A percentile compares a stretch with the other conserved stretches of the same genome.
Conservation (phyloP, 1,140 invertebrate genomes). For the Metopolophium dirhodum region DNA sequence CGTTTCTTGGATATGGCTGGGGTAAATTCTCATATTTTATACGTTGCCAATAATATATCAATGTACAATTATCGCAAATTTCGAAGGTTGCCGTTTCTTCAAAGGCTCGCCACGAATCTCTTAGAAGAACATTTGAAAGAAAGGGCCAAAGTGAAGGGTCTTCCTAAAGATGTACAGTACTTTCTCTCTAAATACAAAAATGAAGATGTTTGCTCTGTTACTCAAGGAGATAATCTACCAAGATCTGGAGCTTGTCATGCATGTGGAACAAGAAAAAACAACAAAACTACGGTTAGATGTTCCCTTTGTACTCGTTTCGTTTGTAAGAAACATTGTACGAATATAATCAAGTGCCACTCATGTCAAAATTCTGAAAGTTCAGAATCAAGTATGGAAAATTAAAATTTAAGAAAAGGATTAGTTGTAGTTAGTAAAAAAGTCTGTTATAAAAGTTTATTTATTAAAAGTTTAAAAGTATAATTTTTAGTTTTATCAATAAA, state of each 20-base stretch:
- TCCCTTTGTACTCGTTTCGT: slow-evolving; percentile 6
- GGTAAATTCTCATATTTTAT: slow-evolving; percentile 60
- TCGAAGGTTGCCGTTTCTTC: slow-evolving; percentile 4
- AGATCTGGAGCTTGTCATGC: slow-evolving; percentile 2
- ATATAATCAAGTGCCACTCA: too few relatives aligned
- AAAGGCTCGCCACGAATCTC: background rate
- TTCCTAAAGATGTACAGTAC: background rate
- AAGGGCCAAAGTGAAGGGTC: background rate
- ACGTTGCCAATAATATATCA: slow-evolving; percentile 6
- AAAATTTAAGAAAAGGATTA: slow-evolving; percentile 4
- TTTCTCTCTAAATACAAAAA: too few relatives aligned
- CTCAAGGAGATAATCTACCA: background rate
- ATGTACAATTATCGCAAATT: background rate
- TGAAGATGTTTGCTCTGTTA: slow-evolving; percentile 13
- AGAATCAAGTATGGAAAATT: background rate
- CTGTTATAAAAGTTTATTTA: slow-evolving; percentile 24
- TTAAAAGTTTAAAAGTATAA: slow-evolving; percentile 14
- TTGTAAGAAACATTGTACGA: too few relatives aligned
- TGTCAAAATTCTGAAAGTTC: slow-evolving; percentile 17
- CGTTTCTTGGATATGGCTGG: slow-evolving; percentile 61
- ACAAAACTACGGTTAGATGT: slow-evolving; percentile 17
- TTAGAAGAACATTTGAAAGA: slow-evolving; percentile 17
- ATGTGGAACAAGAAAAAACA: slow-evolving; percentile 9
- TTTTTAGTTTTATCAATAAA: slow-evolving; percentile 24
- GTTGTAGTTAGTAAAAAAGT: background rate